Evolutionary conservation across 1,140 invertebrate genomes (phyloP).

Genomic region (Drosophila suzukii): DNA sequence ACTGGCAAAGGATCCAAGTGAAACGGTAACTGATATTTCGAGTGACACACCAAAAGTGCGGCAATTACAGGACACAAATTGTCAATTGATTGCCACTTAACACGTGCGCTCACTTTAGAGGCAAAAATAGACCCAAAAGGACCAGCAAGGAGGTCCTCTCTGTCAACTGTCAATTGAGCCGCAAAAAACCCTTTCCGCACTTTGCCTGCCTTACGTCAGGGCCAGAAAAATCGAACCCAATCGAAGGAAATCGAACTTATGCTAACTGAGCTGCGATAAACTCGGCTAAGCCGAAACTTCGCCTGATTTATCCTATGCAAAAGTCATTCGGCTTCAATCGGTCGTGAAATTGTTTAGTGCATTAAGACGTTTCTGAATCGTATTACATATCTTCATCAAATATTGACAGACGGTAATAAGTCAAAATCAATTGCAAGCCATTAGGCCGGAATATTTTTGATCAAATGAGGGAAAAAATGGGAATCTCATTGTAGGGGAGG

Average conservation of each 20-base stretch:
- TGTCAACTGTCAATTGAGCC: constrained; percentile 33
- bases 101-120: constrained; percentile 55
- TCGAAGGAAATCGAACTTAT: constrained; percentile 18
- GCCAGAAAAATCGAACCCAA: constrained; percentile 11
- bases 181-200: not conserved
- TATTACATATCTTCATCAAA: constrained; percentile 38
- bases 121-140: constrained; percentile 14
- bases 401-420: constrained; percentile 54
- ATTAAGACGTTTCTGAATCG: constrained; percentile 26
- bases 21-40: constrained; percentile 23
- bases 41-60: constrained; percentile 46
- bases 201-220: not conserved
- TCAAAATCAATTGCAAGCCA: constrained; percentile 58
- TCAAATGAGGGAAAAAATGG: not conserved
- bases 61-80: constrained; percentile 61
- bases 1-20: not conserved
- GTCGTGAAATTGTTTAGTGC: constrained; percentile 73
- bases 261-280: constrained; percentile 39
- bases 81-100: constrained; percentile 73
- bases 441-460: constrained; percentile 12
- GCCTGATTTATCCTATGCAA: constrained; percentile 53
- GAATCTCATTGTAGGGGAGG: not conserved
- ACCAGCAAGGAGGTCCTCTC: not conserved
- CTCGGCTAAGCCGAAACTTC: constrained; percentile 26
- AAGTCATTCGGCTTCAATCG: constrained; percentile 65